phyloP scores from a whole-genome alignment of 2,888 invertebrate genomes.

The Euphydryas editha region DNA sequence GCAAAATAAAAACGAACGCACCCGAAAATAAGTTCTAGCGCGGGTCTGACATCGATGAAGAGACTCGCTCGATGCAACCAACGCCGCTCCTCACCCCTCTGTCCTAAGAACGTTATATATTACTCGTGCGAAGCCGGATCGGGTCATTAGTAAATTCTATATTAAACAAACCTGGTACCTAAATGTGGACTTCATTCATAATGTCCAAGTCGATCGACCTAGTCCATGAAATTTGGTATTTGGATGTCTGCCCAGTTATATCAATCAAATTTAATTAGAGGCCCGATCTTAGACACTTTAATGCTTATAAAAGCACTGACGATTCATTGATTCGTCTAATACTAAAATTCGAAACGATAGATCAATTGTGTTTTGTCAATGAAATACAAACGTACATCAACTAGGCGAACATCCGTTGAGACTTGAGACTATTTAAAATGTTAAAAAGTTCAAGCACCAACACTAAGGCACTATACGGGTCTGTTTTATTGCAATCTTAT shows the following conservation, averaged over 20 bases:
- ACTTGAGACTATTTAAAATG: conserved; percentile 5
- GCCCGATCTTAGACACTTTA: neutral
- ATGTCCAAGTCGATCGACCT: conserved; percentile 35
- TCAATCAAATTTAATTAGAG: conserved; percentile 28
- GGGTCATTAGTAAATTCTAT: too few relatives aligned
- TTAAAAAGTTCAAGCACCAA: conserved; percentile 5
- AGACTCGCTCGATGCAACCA: too few relatives aligned
- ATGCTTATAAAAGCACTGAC: neutral
- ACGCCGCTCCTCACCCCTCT: too few relatives aligned
- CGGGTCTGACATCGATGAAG: too few relatives aligned
- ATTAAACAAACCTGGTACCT: conserved; percentile 3
- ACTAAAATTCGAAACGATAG: neutral
- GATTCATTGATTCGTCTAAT: too few relatives aligned
- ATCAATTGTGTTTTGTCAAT: neutral
- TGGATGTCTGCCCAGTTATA: conserved; percentile 38
- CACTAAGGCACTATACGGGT: conserved; percentile 7
- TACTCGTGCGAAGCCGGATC: too few relatives aligned
- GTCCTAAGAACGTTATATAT: too few relatives aligned
- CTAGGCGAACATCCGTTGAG: neutral
- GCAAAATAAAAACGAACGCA: too few relatives aligned
- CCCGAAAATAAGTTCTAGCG: too few relatives aligned
- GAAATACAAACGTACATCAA: neutral
- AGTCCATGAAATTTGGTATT: conserved; percentile 38
- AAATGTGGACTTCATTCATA: conserved; percentile 34
- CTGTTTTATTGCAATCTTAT: conserved; percentile 10